These are phyloP conservation scores for Spongilla lacustris DNA, from an alignment of 37 sponge, comb jelly and placozoan genomes.

Conservation along the genomic window DNA sequence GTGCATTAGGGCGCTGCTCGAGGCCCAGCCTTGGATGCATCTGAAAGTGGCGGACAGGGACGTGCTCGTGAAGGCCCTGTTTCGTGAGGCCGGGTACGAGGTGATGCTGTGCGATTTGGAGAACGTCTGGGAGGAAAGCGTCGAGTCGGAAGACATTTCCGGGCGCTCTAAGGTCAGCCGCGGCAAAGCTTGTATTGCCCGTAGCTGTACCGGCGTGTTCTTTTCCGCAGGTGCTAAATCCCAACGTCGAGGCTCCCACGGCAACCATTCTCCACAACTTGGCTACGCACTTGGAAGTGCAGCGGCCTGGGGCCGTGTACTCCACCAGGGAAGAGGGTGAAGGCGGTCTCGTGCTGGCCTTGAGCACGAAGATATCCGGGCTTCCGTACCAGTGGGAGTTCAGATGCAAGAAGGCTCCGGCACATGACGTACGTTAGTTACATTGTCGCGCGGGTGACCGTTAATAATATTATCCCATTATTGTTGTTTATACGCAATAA, in stretches of 20 bases:
- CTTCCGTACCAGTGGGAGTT: conserved; percentile 72
- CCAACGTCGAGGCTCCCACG: conserved; percentile 69
- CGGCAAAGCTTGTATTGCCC: background rate
- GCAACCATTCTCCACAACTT: conserved; percentile 41
- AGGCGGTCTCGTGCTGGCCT: conserved; percentile 3
- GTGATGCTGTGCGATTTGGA: conserved; percentile 44
- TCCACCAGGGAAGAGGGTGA: background rate
- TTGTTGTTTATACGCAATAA: too few species aligned
- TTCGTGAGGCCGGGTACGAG: conserved; percentile 48
- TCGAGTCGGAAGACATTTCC: conserved; percentile 19
- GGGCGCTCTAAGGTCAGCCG: conserved; percentile 27
- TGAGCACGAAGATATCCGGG: conserved; percentile 32
- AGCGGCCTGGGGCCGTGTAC: background rate
- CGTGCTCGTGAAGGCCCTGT: conserved; percentile 46
- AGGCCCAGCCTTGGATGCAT: conserved; percentile 56
- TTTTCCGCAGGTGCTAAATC: conserved; percentile 49
- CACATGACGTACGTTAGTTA: background rate
- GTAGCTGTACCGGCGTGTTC: background rate
- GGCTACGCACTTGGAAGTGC: conserved; percentile 30
- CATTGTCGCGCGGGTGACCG: too few species aligned
- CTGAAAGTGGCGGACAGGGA: conserved; percentile 16
- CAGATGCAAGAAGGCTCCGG: background rate
- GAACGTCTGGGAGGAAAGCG: conserved; percentile 47
- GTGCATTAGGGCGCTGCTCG: background rate
- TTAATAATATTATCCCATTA: too few species aligned